phyloP scores from a whole-genome alignment of 2,888 invertebrate genomes.

The Meghimatium bilineatum region DNA sequence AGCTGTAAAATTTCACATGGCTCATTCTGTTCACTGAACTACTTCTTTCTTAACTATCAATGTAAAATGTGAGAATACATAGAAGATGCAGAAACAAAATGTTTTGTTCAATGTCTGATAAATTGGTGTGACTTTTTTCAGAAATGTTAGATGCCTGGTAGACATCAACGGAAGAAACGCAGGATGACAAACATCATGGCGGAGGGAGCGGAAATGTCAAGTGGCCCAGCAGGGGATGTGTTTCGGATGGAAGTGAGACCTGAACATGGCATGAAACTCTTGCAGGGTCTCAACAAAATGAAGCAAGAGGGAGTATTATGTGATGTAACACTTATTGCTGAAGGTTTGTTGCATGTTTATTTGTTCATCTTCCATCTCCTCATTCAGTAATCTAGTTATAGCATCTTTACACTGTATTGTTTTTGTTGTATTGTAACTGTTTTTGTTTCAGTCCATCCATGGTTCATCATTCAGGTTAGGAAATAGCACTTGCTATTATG shows the following conservation, averaged over 20 bases:
- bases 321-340: slow-evolving; percentile 77
- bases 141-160: slow-evolving; percentile 56
- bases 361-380: neutral
- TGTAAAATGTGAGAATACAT: too few species aligned
- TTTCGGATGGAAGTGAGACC: slow-evolving; percentile 69
- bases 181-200: slow-evolving; percentile 54
- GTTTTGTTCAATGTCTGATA: neutral
- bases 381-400: too few species aligned
- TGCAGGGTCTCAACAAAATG: slow-evolving; percentile 75
- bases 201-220: slow-evolving; percentile 55
- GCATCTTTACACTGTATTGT: too few species aligned
- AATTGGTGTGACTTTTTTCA: neutral
- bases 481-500: too few species aligned
- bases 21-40: neutral
- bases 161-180: slow-evolving; percentile 44
- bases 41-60: too few species aligned
- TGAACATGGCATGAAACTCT: slow-evolving; percentile 75
- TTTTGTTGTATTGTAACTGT: too few species aligned
- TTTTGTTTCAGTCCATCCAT: too few species aligned
- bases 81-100: neutral
- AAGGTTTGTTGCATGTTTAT: slow-evolving; percentile 63
- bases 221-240: slow-evolving; percentile 58
- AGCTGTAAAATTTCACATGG: too few species aligned
- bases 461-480: too few species aligned
- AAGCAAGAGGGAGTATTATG: slow-evolving; percentile 76